Conservation (phyloP, 2,113 vertebrate genomes). For the Petrocephalus zakoni region DNA sequence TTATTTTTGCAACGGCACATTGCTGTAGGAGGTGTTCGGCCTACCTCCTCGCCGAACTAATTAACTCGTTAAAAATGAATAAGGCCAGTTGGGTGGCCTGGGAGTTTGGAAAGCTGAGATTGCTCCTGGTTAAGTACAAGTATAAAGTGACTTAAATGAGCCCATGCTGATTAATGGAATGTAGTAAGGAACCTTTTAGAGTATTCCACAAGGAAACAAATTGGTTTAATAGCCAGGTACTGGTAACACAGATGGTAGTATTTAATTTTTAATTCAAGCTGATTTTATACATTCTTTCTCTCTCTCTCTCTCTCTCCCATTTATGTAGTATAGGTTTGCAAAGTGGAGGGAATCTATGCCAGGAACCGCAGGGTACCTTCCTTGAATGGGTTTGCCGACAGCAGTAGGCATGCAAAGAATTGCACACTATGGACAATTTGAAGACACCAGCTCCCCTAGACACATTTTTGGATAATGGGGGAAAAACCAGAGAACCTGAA, state of each 20-base stretch:
- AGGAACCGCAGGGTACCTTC: neutral
- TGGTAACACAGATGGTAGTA: neutral
- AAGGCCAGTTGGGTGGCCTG: neutral
- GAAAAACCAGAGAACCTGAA: neutral
- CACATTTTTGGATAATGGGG: neutral
- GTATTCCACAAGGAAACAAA: conserved; percentile 6
- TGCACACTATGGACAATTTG: neutral
- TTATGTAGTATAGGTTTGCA: neutral
- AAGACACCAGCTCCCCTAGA: neutral
- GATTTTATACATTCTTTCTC: neutral
- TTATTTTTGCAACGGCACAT: neutral
- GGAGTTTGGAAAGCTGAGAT: neutral
- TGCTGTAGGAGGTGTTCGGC: neutral
- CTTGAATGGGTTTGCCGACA: neutral
- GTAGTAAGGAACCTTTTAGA: neutral
- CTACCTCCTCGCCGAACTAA: neutral
- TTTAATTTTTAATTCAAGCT: neutral
- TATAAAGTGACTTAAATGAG: neutral
- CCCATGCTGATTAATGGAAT: neutral
- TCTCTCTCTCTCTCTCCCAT: neutral
- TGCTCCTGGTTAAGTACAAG: neutral
- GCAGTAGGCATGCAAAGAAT: neutral
- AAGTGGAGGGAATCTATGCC: neutral
- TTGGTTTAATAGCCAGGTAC: neutral
- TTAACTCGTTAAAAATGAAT: neutral